phyloP scores from a whole-genome alignment of 1,140 invertebrate species.

The Apis cerana region DNA sequence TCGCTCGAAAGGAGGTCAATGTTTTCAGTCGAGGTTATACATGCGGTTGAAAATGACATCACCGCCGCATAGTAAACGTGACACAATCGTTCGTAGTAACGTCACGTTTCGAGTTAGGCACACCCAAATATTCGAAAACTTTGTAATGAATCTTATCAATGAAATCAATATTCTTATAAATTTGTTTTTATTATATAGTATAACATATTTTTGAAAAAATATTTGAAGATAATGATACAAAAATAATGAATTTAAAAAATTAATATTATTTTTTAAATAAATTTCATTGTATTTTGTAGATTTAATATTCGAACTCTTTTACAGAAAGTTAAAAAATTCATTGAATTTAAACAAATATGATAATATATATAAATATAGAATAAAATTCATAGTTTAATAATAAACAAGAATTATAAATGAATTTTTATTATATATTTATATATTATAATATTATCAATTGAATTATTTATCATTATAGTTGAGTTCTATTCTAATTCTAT shows the following conservation, averaged over 20 bases:
- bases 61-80: constrained; percentile 73
- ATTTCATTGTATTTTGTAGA: neutral
- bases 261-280: neutral
- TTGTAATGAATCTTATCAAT: neutral
- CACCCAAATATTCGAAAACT: constrained; percentile 33
- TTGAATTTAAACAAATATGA: too few species aligned
- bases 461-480: too few species aligned
- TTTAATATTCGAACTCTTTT: too few species aligned
- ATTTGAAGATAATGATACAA: too few species aligned
- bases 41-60: constrained; percentile 68
- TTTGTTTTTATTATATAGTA: neutral
- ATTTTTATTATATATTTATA: neutral
- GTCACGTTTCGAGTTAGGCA: constrained; percentile 56
- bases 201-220: neutral
- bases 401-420: constrained; percentile 3
- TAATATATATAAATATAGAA: neutral
- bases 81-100: constrained; percentile 70
- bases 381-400: neutral
- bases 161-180: neutral
- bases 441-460: too few species aligned
- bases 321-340: too few species aligned
- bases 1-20: constrained; percentile 66
- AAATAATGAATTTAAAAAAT: too few species aligned
- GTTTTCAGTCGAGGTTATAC: constrained; percentile 73
- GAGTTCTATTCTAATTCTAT: too few species aligned